These are phyloP conservation scores for Brachyptera putata DNA, from an alignment of 2,888 invertebrate species.

Conservation along the genomic window DNA sequence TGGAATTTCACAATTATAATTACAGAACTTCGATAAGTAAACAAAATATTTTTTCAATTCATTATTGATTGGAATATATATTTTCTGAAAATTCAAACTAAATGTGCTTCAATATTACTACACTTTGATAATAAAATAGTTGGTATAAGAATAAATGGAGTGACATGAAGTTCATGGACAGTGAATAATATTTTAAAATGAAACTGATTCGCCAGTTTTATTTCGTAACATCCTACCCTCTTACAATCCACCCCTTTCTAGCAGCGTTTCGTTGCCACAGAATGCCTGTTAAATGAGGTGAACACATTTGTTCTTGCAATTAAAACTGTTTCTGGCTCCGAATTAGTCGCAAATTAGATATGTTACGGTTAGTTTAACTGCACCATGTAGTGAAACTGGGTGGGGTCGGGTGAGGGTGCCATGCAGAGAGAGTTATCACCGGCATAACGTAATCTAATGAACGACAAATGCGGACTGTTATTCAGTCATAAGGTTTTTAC, in stretches of 20 bases:
- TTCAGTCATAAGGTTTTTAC: background rate
- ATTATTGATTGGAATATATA: no score
- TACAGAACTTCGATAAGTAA: no score
- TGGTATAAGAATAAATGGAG: no score
- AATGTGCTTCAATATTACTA: no score
- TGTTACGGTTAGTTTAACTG: constrained; percentile 32
- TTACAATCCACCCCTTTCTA: constrained; percentile 23
- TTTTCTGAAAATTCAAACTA: no score
- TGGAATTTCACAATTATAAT: no score
- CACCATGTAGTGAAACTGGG: constrained; percentile 15
- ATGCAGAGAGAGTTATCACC: constrained; percentile 5
- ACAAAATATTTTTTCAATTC: no score
- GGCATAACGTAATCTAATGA: constrained; percentile 16
- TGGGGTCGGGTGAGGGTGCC: constrained; percentile 10
- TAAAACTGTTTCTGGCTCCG: constrained; percentile 28
- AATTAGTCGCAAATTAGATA: constrained; percentile 32
- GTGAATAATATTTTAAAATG: background rate
- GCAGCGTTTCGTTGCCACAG: constrained; percentile 16
- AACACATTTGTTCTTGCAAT: constrained; percentile 32
- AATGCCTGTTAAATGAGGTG: constrained; percentile 32
- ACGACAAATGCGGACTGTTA: constrained; percentile 8
- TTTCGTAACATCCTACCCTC: constrained; percentile 20
- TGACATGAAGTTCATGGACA: no score
- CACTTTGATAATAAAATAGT: no score
- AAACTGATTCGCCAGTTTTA: constrained; percentile 13